phyloP scores from a whole-genome alignment of 2,797 vertebrate species.

The Scomberomorus guttatus region DNA sequence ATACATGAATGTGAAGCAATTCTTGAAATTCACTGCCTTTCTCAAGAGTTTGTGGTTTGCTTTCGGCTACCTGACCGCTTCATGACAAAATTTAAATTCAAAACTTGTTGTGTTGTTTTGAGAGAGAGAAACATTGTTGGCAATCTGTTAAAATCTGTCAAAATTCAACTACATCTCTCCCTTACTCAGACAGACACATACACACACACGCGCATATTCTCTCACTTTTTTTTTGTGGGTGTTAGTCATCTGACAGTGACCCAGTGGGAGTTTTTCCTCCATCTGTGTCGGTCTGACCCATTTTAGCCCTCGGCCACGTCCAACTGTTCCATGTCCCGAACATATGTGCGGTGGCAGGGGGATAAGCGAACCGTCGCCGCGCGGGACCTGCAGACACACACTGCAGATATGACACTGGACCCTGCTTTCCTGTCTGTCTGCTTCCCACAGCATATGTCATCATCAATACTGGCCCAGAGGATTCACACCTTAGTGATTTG shows the following conservation, averaged over 20 bases:
- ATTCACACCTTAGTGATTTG: conserved; percentile 66
- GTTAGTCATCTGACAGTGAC: conserved; percentile 83
- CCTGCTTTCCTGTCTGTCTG: conserved; percentile 64
- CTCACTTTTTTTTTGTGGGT: conserved; percentile 61
- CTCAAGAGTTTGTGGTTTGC: conserved; percentile 39
- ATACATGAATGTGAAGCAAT: conserved; percentile 37
- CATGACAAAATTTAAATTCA: conserved; percentile 65
- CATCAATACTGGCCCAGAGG: conserved; percentile 60
- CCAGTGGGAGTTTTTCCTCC: conserved; percentile 86
- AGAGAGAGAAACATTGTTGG: conserved; percentile 46
- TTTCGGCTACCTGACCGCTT: conserved; percentile 29
- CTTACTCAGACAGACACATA: conserved; percentile 24
- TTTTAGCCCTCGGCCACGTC: conserved; percentile 89
- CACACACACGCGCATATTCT: conserved; percentile 21
- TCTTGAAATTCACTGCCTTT: conserved; percentile 46
- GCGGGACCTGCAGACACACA: conserved; percentile 78
- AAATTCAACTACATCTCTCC: conserved; percentile 54
- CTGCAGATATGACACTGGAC: conserved; percentile 84
- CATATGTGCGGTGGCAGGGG: conserved; percentile 88
- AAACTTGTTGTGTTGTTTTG: conserved; percentile 50
- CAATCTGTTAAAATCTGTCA: conserved; percentile 73
- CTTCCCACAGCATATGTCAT: conserved; percentile 79
- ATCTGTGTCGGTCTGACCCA: conserved; percentile 89
- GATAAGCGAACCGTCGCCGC: conserved; percentile 81
- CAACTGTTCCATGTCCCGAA: conserved; percentile 88